Evolutionary conservation across 2,797 vertebrate genomes (phyloP).

Genomic region (Tapera naevia): DNA sequence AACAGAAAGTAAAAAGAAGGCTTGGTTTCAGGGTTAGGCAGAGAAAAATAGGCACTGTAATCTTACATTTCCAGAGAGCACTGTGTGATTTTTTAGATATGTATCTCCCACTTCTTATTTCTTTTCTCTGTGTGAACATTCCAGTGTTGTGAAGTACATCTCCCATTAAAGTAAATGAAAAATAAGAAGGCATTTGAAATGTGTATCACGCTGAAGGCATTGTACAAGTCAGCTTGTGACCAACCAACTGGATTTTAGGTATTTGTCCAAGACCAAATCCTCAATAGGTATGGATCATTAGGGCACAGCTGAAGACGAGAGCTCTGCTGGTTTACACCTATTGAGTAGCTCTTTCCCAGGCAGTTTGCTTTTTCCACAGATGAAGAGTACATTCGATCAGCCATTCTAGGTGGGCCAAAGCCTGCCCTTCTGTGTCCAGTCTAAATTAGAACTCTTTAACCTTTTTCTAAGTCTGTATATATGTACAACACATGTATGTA

Average conservation of each 20-base stretch:
- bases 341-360: background rate
- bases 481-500: background rate
- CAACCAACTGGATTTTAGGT: background rate
- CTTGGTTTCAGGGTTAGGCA: background rate
- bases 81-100: background rate
- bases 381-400: accelerated
- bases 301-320: background rate
- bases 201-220: background rate
- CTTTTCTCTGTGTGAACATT: background rate
- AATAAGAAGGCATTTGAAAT: background rate
- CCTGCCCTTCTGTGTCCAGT: background rate
- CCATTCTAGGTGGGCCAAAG: background rate
- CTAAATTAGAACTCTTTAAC: background rate
- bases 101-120: background rate
- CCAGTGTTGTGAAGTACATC: background rate
- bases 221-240: background rate
- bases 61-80: background rate
- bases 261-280: background rate
- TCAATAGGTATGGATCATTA: background rate
- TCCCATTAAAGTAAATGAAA: background rate
- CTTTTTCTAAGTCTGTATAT: background rate
- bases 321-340: background rate
- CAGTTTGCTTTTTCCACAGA: background rate
- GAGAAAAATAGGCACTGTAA: background rate
- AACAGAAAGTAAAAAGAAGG: background rate